phyloP scores from a whole-genome alignment of 2,888 invertebrate species.

The Microctonus hyperodae region DNA sequence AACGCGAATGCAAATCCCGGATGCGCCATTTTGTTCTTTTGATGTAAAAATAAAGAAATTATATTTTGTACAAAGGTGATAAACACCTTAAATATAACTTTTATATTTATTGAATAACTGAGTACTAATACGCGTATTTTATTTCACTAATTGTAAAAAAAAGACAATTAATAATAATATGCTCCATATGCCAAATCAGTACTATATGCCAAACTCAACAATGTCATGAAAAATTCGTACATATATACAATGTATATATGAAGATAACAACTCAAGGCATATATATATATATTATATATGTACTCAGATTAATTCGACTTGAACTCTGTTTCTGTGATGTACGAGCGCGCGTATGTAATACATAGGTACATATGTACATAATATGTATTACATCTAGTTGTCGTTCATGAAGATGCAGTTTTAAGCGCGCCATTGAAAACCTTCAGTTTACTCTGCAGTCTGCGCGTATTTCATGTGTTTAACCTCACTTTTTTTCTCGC shows the following conservation, averaged over 20 bases:
- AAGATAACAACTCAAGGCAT: too few species aligned
- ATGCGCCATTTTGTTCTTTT: conserved; percentile 40
- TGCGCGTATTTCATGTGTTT: neutral
- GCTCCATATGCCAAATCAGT: neutral
- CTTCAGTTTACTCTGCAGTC: neutral
- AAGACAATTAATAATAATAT: neutral
- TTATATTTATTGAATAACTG: neutral
- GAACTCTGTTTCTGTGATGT: neutral
- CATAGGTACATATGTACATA: too few species aligned
- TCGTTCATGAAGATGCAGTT: neutral
- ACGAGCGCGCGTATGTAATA: too few species aligned
- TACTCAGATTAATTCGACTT: too few species aligned
- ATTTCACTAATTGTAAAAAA: neutral
- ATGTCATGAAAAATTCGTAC: neutral
- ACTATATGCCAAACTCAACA: too few species aligned
- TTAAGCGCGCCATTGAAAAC: neutral
- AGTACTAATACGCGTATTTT: neutral
- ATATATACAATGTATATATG: neutral
- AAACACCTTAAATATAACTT: neutral
- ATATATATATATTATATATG: too few species aligned
- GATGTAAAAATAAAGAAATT: neutral
- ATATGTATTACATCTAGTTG: neutral
- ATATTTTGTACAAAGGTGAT: too few species aligned
- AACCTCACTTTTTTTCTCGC: conserved; percentile 1
- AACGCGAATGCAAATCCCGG: conserved; percentile 45